Conservation (phyloP, 2,113 vertebrate species). For the Odobenus rosmarus region DNA sequence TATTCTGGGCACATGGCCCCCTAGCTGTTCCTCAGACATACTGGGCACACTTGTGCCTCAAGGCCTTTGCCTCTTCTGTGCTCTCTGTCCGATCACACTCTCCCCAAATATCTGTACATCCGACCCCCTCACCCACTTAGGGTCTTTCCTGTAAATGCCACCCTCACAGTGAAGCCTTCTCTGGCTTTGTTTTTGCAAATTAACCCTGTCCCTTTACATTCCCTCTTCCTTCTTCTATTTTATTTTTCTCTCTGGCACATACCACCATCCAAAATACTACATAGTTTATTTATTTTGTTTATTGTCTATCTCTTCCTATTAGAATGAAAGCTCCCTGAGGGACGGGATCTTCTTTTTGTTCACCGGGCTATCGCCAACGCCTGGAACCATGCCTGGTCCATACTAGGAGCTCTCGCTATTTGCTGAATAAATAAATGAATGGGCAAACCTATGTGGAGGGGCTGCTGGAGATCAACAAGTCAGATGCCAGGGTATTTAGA, state of each 20-base stretch:
- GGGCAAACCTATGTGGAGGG: neutral
- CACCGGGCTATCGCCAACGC: neutral
- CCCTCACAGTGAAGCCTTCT: neutral
- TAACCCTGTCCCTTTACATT: neutral
- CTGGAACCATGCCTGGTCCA: neutral
- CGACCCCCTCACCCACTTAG: neutral
- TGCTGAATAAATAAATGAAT: neutral
- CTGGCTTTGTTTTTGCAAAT: conserved; percentile 8
- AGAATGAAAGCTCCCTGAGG: neutral
- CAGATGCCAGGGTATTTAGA: neutral
- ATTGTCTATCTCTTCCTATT: neutral
- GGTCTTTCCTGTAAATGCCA: neutral
- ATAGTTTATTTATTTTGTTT: conserved; percentile 29
- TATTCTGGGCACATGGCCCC: too few species aligned
- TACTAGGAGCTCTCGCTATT: neutral
- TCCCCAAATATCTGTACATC: neutral
- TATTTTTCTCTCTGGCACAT: neutral
- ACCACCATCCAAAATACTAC: neutral
- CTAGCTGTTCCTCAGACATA: neutral
- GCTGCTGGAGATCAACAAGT: neutral
- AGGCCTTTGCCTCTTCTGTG: neutral
- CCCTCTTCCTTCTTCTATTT: neutral
- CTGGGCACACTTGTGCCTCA: neutral
- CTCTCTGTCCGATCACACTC: neutral
- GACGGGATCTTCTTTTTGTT: neutral